phyloP scores from a whole-genome alignment of 1,140 invertebrate species.

The Parasteatoda tepidariorum region DNA sequence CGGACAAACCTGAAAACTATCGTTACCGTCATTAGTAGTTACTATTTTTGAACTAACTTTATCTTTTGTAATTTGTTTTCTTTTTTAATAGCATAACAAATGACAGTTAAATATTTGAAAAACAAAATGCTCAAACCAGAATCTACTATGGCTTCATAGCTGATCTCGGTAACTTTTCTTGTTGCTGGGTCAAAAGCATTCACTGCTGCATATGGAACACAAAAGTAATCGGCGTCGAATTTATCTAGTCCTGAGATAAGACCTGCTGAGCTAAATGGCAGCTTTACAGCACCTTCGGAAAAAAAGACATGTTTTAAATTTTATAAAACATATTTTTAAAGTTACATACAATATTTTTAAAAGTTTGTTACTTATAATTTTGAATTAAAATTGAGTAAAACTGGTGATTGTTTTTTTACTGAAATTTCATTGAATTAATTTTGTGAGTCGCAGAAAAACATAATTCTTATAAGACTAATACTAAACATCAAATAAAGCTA shows the following conservation, averaged over 20 bases:
- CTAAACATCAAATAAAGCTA: no score
- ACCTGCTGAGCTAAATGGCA: neutral
- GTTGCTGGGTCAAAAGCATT: slow-evolving; percentile 91
- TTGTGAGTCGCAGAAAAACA: neutral
- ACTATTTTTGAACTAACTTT: no score
- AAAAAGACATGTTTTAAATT: neutral
- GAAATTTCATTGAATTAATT: neutral
- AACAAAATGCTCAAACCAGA: no score
- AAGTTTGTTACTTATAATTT: neutral
- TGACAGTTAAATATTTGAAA: no score
- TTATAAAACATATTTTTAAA: neutral
- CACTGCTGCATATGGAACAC: neutral
- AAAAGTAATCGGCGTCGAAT: slow-evolving; percentile 9
- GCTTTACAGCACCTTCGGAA: neutral
- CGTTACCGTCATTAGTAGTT: no score
- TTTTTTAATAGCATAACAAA: no score
- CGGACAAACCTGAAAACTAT: no score
- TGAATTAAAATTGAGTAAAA: neutral
- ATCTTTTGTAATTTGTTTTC: no score
- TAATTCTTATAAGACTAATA: neutral
- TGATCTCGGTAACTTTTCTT: slow-evolving; percentile 86
- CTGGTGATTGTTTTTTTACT: neutral
- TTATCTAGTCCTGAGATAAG: neutral
- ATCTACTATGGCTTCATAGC: slow-evolving; percentile 93
- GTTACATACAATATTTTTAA: neutral